phyloP scores from a whole-genome alignment of 1,140 invertebrate species.

The Bombyx mandarina region DNA sequence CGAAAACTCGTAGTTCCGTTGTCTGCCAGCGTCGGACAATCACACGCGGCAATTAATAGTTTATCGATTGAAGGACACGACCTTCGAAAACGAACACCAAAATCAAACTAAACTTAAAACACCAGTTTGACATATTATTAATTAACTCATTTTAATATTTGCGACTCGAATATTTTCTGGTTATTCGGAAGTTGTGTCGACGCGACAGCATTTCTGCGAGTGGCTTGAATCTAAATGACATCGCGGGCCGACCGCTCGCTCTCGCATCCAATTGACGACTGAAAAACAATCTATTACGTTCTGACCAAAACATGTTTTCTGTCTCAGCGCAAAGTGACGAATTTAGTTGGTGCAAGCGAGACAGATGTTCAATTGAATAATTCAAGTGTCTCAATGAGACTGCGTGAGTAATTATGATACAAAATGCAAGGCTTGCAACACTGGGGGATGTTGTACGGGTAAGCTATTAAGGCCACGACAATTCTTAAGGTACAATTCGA shows the following conservation, averaged over 20 bases:
- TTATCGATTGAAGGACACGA: constrained; percentile 65
- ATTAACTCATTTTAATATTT: constrained; percentile 51
- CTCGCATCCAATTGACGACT: constrained; percentile 40
- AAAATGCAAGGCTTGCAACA: constrained; percentile 39
- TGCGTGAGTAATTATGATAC: constrained; percentile 38
- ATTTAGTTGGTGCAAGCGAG: constrained; percentile 13
- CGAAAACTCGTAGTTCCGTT: constrained; percentile 41
- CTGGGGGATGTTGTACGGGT: constrained; percentile 20
- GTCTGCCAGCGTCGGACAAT: constrained; percentile 44
- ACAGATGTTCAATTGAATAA: constrained; percentile 47
- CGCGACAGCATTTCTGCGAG: constrained; percentile 61
- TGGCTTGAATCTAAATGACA: constrained; percentile 43
- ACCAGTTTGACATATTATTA: constrained; percentile 24
- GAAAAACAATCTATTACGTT: constrained; percentile 28
- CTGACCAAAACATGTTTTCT: constrained; percentile 7
- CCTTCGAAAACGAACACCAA: constrained; percentile 47
- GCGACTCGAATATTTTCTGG: constrained; percentile 37
- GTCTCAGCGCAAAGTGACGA: background rate
- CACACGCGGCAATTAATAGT: constrained; percentile 59
- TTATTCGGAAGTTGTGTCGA: constrained; percentile 64
- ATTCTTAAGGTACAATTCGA: constrained; percentile 39
- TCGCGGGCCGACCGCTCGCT: constrained; percentile 50
- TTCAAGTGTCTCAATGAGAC: constrained; percentile 52
- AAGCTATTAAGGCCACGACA: constrained; percentile 43
- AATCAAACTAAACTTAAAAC: constrained; percentile 55